A percentile compares a stretch with the other conserved stretches of the same genome.
phyloP scores from a whole-genome alignment of 2,113 vertebrate genomes.

The Tetrao urogallus region DNA sequence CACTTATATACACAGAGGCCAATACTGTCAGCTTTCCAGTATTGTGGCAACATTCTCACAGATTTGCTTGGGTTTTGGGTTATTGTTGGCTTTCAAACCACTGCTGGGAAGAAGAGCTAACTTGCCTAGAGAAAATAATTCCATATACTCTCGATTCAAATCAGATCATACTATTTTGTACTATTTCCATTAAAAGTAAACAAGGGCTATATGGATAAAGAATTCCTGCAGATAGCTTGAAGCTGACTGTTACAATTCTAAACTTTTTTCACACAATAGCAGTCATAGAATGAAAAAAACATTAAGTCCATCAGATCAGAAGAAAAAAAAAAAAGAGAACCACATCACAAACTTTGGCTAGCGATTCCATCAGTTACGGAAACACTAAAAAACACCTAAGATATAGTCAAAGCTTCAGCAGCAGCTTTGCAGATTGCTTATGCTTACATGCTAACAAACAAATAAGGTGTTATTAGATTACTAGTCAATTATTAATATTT shows the following conservation, averaged over 20 bases:
- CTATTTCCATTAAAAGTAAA: neutral
- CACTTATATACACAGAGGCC: neutral
- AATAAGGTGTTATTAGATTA: neutral
- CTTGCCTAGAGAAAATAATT: neutral
- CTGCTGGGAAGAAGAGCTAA: neutral
- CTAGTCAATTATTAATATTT: neutral
- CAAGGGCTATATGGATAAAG: neutral
- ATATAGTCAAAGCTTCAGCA: neutral
- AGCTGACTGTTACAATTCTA: neutral
- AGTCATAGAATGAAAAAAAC: neutral
- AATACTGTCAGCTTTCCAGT: neutral
- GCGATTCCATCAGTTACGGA: neutral
- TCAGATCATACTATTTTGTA: neutral
- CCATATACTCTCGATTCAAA: neutral
- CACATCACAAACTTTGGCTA: neutral
- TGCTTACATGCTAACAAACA: neutral
- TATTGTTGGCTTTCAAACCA: neutral
- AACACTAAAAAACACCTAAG: neutral
- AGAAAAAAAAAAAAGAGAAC: neutral
- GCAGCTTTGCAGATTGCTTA: neutral
- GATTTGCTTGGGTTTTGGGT: neutral
- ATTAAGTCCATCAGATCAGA: neutral
- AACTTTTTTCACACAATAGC: neutral
- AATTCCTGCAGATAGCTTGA: neutral
- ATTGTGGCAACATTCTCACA: neutral